A percentile compares a stretch with the other conserved stretches of the same genome.
Conservation (phyloP, 1,140 invertebrate genomes). For the Mactra quadrangularis region DNA sequence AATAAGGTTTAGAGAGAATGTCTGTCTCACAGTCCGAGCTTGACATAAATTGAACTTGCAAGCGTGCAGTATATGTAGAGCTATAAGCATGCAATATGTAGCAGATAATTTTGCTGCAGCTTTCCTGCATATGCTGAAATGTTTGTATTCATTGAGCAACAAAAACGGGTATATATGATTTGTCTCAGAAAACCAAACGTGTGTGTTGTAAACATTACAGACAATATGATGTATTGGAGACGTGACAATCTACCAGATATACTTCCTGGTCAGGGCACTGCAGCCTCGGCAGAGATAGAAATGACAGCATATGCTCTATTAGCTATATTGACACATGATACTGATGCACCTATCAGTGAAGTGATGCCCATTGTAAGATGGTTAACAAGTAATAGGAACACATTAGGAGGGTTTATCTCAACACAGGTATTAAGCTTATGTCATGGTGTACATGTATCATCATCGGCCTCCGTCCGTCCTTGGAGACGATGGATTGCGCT, state of each 20-base stretch:
- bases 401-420: conserved; percentile 91
- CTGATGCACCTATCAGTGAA: conserved; percentile 42
- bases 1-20: too few relatives aligned
- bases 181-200: too few relatives aligned
- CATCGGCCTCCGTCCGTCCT: too few relatives aligned
- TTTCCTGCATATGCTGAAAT: too few relatives aligned
- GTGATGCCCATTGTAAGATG: conserved; percentile 93
- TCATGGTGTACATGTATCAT: not conserved
- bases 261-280: conserved; percentile 52
- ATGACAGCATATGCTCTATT: conserved; percentile 93
- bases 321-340: conserved; percentile 84
- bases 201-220: conserved; percentile 68
- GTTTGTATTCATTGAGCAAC: too few relatives aligned
- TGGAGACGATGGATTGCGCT: too few relatives aligned
- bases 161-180: too few relatives aligned
- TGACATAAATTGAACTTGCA: too few relatives aligned
- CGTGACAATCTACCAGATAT: conserved; percentile 32
- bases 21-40: too few relatives aligned
- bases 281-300: conserved; percentile 90
- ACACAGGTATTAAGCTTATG: conserved; percentile 84
- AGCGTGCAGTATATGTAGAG: too few relatives aligned
- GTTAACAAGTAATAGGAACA: conserved; percentile 90
- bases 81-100: too few relatives aligned
- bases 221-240: conserved; percentile 69
- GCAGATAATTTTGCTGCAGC: too few relatives aligned